Conservation (phyloP, 2,888 invertebrate species). For the Archips crataeganus region DNA sequence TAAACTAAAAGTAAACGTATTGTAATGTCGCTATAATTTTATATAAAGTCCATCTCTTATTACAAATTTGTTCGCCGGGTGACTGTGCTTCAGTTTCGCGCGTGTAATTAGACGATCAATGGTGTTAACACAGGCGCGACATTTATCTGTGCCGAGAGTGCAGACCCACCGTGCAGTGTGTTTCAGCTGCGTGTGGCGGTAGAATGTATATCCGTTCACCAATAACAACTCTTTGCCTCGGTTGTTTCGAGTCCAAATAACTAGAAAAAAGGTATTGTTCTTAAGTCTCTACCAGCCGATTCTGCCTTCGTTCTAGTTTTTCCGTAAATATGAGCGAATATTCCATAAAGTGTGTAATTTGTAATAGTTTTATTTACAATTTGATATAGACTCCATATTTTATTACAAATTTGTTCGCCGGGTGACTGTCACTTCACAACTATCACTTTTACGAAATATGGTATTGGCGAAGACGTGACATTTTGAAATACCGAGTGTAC, state of each 20-base stretch:
- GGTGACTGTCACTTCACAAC: conserved; percentile 34
- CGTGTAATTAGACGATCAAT: not conserved
- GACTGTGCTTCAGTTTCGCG: not conserved
- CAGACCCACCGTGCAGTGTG: conserved; percentile 45
- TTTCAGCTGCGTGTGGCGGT: conserved; percentile 33
- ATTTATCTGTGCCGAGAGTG: conserved; percentile 24
- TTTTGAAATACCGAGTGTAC: conserved; percentile 10
- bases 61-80: not conserved
- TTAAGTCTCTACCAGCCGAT: not conserved
- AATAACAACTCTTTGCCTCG: conserved; percentile 48
- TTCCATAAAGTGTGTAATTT: too few species aligned
- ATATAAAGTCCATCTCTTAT: conserved; percentile 6
- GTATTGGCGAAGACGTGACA: conserved; percentile 12
- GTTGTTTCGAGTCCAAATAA: conserved; percentile 35
- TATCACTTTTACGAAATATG: conserved; percentile 8
- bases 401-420: conserved; percentile 24
- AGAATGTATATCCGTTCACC: conserved; percentile 50
- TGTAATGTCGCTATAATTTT: not conserved
- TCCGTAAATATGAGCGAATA: too few species aligned
- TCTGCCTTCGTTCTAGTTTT: too few species aligned
- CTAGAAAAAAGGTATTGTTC: not conserved
- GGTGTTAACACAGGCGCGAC: not conserved
- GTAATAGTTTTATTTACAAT: not conserved
- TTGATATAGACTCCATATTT: conserved; percentile 27
- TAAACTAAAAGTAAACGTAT: too few species aligned